Conservation (phyloP, 2,888 invertebrate species). For the Nomada fucata region DNA sequence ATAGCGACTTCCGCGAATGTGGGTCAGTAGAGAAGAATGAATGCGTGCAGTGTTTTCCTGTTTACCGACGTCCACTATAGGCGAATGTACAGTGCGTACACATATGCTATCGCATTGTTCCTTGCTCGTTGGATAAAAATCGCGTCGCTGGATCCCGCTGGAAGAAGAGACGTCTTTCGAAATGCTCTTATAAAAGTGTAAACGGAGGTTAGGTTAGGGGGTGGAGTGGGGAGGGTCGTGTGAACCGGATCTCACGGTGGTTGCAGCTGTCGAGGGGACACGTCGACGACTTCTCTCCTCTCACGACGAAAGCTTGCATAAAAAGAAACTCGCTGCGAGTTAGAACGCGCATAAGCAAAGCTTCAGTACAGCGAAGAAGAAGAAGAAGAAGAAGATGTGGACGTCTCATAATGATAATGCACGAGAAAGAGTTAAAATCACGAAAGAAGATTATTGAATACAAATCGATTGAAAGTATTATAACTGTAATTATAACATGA, state of each 20-base stretch:
- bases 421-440: no score
- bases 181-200: conserved; percentile 32
- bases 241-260: conserved; percentile 80
- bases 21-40: conserved; percentile 75
- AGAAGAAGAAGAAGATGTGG: neutral
- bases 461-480: no score
- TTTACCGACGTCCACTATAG: conserved; percentile 45
- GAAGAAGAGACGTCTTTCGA: conserved; percentile 1
- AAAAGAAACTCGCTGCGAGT: conserved; percentile 33
- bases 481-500: no score
- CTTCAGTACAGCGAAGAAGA: neutral
- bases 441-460: no score
- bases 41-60: conserved; percentile 77
- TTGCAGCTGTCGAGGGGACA: conserved; percentile 75
- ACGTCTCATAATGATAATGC: neutral
- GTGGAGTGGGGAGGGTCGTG: conserved; percentile 69
- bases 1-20: conserved; percentile 74
- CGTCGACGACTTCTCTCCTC: conserved; percentile 61
- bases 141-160: neutral
- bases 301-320: conserved; percentile 41
- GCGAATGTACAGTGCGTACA: conserved; percentile 14
- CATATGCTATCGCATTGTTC: no score
- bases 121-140: no score
- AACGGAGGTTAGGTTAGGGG: conserved; percentile 27
- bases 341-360: conserved; percentile 11